Evolutionary conservation across 2,113 vertebrate genomes (phyloP), one percentile per base, ranked within the genome.

Genomic region (Oreochromis niloticus): DNA sequence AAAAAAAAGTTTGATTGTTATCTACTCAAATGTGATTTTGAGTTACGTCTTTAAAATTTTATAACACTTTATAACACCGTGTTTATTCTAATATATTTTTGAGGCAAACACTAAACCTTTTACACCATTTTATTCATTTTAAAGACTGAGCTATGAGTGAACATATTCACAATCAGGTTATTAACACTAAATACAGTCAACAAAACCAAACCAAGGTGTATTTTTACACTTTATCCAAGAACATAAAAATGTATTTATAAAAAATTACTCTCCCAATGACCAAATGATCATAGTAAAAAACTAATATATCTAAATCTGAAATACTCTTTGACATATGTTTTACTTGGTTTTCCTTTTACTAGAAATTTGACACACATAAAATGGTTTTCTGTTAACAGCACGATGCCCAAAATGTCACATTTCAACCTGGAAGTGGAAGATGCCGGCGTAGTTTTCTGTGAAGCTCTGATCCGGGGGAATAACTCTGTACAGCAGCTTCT

Each of bases 361-460:
- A 48, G 9, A 30, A 48, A 75, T 75, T 32, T 50, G 24, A 19
- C 16, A 32, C 16, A 50, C 14, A 50, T 50, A 50, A 50, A 75
- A 75, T 48, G 43, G 9, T 50, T 19, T 68, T 68, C 32, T 66
- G 27, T 55, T 41, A 41, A 10, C 24, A 36, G 16, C 54, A 59
- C 17, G 9, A 22, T 19, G 3, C 24, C 84, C 11, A 6, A 80
- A 59, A 48, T 13, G 16, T 55, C 19, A 1, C 4, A 17, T 41
- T 36, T 13, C 24, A 84, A 99, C 99, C 98, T 99, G 98, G 91
- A 99, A 99, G 86, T 99, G 98, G 92, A 99, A 99, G 93, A 99
- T 99, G 63, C 99, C 99, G 0, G 99, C 99, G 2, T 99, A 99
- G 94, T 99, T 97, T 78, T 99, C 96, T 0, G 95, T 97, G 87